These are phyloP conservation scores for Furcula furcula DNA, from an alignment of 2,888 invertebrate genomes.

Conservation along the genomic window DNA sequence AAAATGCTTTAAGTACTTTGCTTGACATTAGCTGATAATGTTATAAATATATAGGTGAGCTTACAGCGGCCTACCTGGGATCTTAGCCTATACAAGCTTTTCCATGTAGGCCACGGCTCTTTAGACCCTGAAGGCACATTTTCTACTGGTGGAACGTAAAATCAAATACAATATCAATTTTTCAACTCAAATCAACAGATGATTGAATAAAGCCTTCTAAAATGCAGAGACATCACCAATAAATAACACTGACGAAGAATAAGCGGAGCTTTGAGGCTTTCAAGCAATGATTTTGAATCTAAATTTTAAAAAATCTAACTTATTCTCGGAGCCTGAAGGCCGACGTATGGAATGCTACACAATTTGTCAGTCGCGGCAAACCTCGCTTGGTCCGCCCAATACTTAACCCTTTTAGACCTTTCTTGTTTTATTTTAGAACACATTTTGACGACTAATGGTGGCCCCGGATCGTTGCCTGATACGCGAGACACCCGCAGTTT, in stretches of 20 bases:
- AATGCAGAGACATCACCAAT: not conserved
- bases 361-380: conserved; percentile 43
- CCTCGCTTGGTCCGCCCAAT: conserved; percentile 27
- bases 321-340: conserved; percentile 15
- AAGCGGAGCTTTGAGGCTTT: not conserved
- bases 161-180: too few relatives aligned
- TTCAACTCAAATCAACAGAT: too few relatives aligned
- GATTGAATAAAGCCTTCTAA: not conserved
- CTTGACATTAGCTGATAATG: too few relatives aligned
- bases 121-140: too few relatives aligned
- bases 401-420: conserved; percentile 29
- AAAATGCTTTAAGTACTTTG: too few relatives aligned
- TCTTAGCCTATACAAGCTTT: too few relatives aligned
- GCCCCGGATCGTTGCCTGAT: conserved; percentile 18
- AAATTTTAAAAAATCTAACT: conserved; percentile 8
- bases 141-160: too few relatives aligned
- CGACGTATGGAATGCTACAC: conserved; percentile 32
- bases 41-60: too few relatives aligned
- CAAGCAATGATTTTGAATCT: conserved; percentile 6
- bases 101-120: too few relatives aligned
- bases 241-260: not conserved
- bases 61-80: too few relatives aligned
- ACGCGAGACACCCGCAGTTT: conserved; percentile 21
- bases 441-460: conserved; percentile 37
- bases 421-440: conserved; percentile 32